Base-by-base conservation (phyloP, 2,797 vertebrate species). In the Helarctos malayanus region DNA sequence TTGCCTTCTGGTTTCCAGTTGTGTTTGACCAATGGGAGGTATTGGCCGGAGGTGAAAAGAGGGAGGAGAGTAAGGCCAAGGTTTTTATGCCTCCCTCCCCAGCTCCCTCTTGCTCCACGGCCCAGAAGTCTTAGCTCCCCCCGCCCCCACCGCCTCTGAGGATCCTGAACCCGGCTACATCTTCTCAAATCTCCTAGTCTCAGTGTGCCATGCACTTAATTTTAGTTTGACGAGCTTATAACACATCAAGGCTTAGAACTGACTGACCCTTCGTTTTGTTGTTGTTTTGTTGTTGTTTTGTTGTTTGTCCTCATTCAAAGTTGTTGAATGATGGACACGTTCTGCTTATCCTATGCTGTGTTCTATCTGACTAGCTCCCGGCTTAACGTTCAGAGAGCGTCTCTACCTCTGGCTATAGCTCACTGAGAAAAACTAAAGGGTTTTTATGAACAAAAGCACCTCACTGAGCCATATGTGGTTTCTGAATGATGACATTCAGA, bases 401-500 rank as follows among this genome's bases (percentile, higher is more conserved):
- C 59, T 94, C 85, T 45, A 56, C 2, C 6, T 83, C 18, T 63
- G 49, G 41, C 61, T 90, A 25, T 49, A 61, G 52, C 19, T 91
- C 75, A 45, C 52, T 59, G 56, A 94, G 82, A 75, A 89, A 97
- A 94, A 38, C 23, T 52, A 23, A 56, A 89, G 23, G 49, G 21
- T 45, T 94, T 95, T 89, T 49, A 63, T 35, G 38, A 81, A 54
- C 75, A 78, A 80, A 92, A 94, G n/a, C 61, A 68, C 57, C 68
- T 95, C 38, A 29, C 14, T 78, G 57, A 85, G 54, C 47, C 92
- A 68, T 83, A 89, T 61, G 41, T 73, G 57, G n/a, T 82, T 96
- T 97, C 93, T 88, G 54, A 91, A 97, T 75, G 86, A 82, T 89
- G 82, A 61, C 68, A 85, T 94, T 95, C 81, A 83, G 79, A 94